phyloP scores from a whole-genome alignment of 2,888 invertebrate species.

The Drosophila pseudotakahashii region DNA sequence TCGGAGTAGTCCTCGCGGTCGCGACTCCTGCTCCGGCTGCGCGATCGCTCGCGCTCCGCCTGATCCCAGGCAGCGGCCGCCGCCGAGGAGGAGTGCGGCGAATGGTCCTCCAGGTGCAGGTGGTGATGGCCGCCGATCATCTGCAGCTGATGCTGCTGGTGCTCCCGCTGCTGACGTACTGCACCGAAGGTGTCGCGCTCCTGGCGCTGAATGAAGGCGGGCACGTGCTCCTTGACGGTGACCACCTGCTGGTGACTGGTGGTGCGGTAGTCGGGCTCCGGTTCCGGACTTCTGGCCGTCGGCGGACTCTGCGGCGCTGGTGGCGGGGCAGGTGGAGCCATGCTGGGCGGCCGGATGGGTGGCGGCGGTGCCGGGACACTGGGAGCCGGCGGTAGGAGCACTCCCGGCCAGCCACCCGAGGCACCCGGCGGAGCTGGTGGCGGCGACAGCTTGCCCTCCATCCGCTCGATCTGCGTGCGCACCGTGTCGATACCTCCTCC shows the following conservation, averaged over 20 bases:
- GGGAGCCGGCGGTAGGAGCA: constrained; percentile 88
- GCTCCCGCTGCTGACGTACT: constrained; percentile 86
- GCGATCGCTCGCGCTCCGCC: constrained; percentile 82
- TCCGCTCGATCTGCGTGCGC: constrained; percentile 86
- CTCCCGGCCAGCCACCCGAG: constrained; percentile 86
- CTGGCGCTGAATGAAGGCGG: constrained; percentile 88
- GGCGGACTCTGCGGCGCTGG: constrained; percentile 88
- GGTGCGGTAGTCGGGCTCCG: constrained; percentile 65
- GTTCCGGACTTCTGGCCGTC: constrained; percentile 39
- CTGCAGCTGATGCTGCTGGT: constrained; percentile 32
- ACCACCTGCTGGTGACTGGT: not conserved
- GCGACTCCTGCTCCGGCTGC: constrained; percentile 83
- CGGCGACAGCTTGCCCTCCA: constrained; percentile 86
- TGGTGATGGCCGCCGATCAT: constrained; percentile 30
- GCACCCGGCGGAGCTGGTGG: constrained; percentile 83
- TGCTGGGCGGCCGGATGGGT: constrained; percentile 85
- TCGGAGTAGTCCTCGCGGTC: constrained; percentile 84
- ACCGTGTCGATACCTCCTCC: constrained; percentile 70
- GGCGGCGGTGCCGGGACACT: constrained; percentile 87
- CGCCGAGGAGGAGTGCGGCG: constrained; percentile 20
- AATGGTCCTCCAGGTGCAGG: constrained; percentile 35
- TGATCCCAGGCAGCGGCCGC: constrained; percentile 72
- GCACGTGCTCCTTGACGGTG: constrained; percentile 75
- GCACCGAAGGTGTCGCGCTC: constrained; percentile 90
- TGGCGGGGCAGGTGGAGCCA: constrained; percentile 86